A percentile compares a stretch with the other conserved stretches of the same genome.
phyloP scores from a whole-genome alignment of 2,888 invertebrate species.

The Lathronympha strigana region DNA sequence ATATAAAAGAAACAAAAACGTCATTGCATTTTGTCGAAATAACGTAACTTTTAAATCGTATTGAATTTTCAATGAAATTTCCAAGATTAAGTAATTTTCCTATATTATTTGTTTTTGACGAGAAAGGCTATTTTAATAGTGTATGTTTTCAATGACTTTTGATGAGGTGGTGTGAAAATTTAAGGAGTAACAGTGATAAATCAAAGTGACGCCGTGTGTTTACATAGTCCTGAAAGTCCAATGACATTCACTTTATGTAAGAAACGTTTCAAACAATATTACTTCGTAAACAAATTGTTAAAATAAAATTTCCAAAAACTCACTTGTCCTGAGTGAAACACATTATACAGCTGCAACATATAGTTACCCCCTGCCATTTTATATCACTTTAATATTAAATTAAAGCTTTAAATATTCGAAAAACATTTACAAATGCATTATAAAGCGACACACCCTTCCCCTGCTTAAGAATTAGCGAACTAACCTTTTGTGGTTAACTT shows the following conservation, averaged over 20 bases:
- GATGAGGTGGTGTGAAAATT: too few relatives aligned
- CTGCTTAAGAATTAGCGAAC: slow-evolving; percentile 55
- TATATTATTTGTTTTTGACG: too few relatives aligned
- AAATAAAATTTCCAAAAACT: slow-evolving; percentile 52
- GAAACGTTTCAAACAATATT: slow-evolving; percentile 13
- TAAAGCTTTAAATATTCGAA: slow-evolving; percentile 47
- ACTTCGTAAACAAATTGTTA: slow-evolving; percentile 7
- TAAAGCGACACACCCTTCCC: slow-evolving; percentile 58
- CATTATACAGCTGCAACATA: slow-evolving; percentile 93
- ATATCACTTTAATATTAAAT: slow-evolving; percentile 42
- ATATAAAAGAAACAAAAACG: too few relatives aligned
- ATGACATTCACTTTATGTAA: background rate
- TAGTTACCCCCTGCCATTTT: slow-evolving; percentile 93
- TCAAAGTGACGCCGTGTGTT: too few relatives aligned
- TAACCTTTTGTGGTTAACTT: slow-evolving; percentile 66
- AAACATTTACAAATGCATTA: slow-evolving; percentile 52
- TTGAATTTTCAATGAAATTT: too few relatives aligned
- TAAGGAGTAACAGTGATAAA: too few relatives aligned
- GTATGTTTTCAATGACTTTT: too few relatives aligned
- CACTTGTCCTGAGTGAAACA: slow-evolving; percentile 95
- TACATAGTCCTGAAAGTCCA: too few relatives aligned
- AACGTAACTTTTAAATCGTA: too few relatives aligned
- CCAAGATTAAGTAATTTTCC: too few relatives aligned
- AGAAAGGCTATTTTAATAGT: too few relatives aligned
- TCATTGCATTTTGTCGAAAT: too few relatives aligned